phyloP scores from a whole-genome alignment of 2,797 vertebrate species.

The Phylloscopus collybita region DNA sequence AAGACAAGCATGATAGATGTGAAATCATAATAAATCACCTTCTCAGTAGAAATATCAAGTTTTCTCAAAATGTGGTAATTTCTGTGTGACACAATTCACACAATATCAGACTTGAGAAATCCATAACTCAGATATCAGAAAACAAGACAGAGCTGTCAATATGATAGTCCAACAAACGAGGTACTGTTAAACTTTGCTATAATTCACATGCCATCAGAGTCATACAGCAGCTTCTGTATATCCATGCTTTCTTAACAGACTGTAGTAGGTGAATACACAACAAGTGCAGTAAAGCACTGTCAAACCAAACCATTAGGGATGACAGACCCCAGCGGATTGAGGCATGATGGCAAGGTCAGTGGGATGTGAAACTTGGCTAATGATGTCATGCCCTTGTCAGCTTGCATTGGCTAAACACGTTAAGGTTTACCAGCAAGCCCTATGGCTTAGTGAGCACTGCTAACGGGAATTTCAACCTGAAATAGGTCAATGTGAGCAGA shows the following conservation, averaged over 20 bases:
- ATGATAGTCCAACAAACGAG: not conserved
- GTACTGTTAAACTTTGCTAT: not conserved
- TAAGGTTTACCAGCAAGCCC: constrained; percentile 44
- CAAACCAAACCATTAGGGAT: not conserved
- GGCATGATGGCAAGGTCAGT: constrained; percentile 44
- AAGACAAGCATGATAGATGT: not conserved
- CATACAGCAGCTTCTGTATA: not conserved
- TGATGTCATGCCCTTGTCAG: constrained; percentile 64
- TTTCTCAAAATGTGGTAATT: not conserved
- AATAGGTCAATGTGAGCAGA: constrained; percentile 14
- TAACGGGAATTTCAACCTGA: constrained; percentile 32
- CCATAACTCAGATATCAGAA: not conserved
- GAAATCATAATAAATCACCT: not conserved
- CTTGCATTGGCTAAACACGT: constrained; percentile 5
- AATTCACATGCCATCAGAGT: not conserved
- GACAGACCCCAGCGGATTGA: not conserved
- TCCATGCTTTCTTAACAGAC: not conserved
- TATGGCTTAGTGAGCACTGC: not conserved
- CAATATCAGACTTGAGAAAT: not conserved
- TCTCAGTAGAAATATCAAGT: not conserved
- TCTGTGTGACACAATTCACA: not conserved
- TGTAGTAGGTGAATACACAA: not conserved
- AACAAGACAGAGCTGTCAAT: not conserved
- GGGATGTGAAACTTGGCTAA: constrained; percentile 55
- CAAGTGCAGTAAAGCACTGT: not conserved